Evolutionary conservation across 2,113 vertebrate species (phyloP), one percentile per base, ranked within the genome.

Genomic region (Butastur rufipennis): DNA sequence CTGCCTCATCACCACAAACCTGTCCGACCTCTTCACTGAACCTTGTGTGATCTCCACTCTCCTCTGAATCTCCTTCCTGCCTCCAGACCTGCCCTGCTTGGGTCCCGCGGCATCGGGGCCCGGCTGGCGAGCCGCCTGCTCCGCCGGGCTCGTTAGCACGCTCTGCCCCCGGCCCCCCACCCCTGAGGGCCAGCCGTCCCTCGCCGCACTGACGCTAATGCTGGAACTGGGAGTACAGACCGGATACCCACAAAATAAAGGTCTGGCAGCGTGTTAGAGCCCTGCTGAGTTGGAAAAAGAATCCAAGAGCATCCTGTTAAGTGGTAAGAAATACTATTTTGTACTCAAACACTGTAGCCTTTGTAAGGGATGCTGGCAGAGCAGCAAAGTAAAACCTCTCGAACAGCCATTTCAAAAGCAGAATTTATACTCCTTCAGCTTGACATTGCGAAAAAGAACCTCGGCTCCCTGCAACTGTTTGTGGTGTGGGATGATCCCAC

Each of bases 271-370:
- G 4, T 17, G 63, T 73, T 81, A 95, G 72, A 93, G 71, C 70
- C 73, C 77, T 58, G 82, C 94, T 85, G 93, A 94, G 82, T 1
- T 95, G 55, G 86, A 72, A 95, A 94, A 66, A 87, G 83, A 96
- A 95, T 81, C 94, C 95, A 95, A 97, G 87, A 95, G 95, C 96
- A 96, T 95, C 87, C 93, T 94, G 91, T 90, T 93, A 95, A 96
- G 72, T 96, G 84, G 93, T 53, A 95, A 96, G 82, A 97, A 97
- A 95, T 73, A 94, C 93, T 81, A 74, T 94, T 95, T 81, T 97
- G 94, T 94, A 59, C 84, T 80, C 50, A 18, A 96, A 97, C 95
- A 96, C 83, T 96, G 94, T 21, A 78, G 87, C 31, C 96, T 97
- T 97, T 97, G 95, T 97, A 92, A 95, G 78, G 68, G 48, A 90